Conservation (phyloP, 2,113 vertebrate genomes). For the Rhinichthys klamathensis region DNA sequence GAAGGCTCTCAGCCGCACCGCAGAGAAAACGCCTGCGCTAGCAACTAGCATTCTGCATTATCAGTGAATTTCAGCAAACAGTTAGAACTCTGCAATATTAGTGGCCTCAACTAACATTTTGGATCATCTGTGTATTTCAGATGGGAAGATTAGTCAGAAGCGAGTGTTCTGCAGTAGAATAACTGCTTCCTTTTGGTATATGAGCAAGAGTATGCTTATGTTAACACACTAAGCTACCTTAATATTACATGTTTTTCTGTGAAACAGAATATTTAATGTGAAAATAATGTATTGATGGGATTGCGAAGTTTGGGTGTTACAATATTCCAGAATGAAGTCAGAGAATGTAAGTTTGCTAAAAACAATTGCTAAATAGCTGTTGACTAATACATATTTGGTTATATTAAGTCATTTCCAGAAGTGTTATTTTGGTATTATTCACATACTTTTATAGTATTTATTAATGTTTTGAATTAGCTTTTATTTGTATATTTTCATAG, state of each 20-base stretch:
- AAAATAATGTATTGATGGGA: background rate
- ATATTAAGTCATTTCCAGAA: no score
- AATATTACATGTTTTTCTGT: background rate
- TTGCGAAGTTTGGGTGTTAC: background rate
- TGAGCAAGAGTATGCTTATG: background rate
- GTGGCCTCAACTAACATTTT: slow-evolving; percentile 27
- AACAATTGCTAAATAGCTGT: background rate
- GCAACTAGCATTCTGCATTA: slow-evolving; percentile 56
- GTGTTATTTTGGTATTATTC: no score
- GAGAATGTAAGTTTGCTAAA: background rate
- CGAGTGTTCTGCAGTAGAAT: background rate
- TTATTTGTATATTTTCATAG: no score
- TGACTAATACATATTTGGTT: background rate
- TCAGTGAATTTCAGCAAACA: slow-evolving; percentile 51
- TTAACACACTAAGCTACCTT: background rate
- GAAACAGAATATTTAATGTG: background rate
- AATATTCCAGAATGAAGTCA: background rate
- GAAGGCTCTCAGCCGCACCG: slow-evolving; percentile 43
- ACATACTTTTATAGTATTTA: no score
- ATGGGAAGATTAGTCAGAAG: background rate
- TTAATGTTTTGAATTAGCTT: no score
- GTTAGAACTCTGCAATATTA: slow-evolving; percentile 47
- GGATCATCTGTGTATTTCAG: slow-evolving; percentile 26
- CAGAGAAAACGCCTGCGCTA: slow-evolving; percentile 54
- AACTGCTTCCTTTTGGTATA: background rate